Evolutionary conservation across 2,797 vertebrate genomes (phyloP), one percentile per base, ranked within the genome.

Genomic region (Cuculus canorus): DNA sequence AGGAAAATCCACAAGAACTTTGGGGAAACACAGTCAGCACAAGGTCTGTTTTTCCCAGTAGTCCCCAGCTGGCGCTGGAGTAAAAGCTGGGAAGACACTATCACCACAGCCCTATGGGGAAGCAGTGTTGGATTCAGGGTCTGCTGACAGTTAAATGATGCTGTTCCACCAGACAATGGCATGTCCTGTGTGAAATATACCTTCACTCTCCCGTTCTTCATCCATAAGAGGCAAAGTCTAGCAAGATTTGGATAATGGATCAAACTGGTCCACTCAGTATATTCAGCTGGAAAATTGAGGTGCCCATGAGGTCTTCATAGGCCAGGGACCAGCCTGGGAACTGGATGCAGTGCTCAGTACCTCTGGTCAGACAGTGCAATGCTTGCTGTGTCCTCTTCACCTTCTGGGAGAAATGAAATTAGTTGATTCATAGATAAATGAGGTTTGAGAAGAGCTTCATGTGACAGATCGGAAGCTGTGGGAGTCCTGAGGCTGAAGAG

Each of bases 11-110:
- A 37, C 2, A 1, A 70, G 41, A 17, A 15, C 10, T 53, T 7
- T 33, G 28, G 39, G 59, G 47, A 53, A 32, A 41, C n/a, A 25
- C 0, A 0, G 59, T 16, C 52, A 33, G 52, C 6, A 0, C 1
- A 2, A 33, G 48, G 8, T 23, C n/a, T n/a, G 17, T 71, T 54
- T 27, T 78, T 48, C 27, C 78, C 52, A 47, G 0, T 14, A 53
- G 16, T 11, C 10, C 54, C 66, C 56, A 43, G 10, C 56, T 53
- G 43, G 21, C 21, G 9, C 18, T 27, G 33, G 61, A 56, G 56
- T 61, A 59, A 37, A 30, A 43, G 5, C 37, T 17, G 37, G 41
- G 50, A 68, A 47, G n/a, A 37, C n/a, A 66, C 56, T 60, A 70
- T 17, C 35, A 21, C 33, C 39, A 25, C 23, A n/a, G 33, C 37